Conservation (phyloP, 2,888 invertebrate genomes). For the Antheraea assamensis region DNA sequence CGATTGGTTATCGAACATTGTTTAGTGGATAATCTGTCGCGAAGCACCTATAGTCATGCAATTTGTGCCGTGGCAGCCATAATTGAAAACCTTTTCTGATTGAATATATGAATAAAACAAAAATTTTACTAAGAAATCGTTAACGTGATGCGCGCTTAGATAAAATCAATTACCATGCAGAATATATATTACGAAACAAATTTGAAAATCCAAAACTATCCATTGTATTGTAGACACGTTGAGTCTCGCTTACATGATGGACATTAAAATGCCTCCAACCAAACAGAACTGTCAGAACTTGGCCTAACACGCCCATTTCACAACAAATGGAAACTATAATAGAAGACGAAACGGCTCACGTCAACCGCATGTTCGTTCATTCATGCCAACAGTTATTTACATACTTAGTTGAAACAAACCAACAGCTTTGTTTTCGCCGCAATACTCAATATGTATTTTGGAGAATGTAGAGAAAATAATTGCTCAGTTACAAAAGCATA, state of each 20-base stretch:
- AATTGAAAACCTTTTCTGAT: no score
- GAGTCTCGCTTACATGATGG: neutral
- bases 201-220: neutral
- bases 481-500: neutral
- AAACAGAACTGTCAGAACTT: neutral
- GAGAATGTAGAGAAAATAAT: neutral
- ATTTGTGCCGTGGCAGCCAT: no score
- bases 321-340: constrained; percentile 4
- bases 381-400: neutral
- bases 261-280: neutral
- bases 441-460: neutral
- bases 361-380: constrained; percentile 13
- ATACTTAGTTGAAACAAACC: constrained; percentile 6
- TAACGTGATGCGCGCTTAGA: neutral
- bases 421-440: neutral
- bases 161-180: neutral
- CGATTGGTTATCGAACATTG: no score
- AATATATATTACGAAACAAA: neutral
- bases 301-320: neutral
- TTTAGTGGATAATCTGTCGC: no score
- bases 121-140: neutral
- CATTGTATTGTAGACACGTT: neutral
- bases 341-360: neutral
- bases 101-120: no score
- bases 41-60: no score